phyloP scores from a whole-genome alignment of 1,140 invertebrate genomes.

The Eufriesea mexicana region DNA sequence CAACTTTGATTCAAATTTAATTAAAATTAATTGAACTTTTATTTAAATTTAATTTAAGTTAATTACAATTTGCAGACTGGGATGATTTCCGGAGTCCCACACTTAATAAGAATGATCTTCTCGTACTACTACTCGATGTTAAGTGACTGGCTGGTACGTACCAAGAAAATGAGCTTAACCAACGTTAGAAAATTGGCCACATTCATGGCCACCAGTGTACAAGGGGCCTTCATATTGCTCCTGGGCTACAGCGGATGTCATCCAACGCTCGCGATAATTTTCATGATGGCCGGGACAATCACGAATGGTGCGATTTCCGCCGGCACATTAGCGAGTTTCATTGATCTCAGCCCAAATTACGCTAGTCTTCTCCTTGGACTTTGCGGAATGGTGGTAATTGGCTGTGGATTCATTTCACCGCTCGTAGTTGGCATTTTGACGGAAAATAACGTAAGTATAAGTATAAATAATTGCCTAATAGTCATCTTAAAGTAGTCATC shows the following conservation, averaged over 20 bases:
- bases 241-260: slow-evolving; percentile 86
- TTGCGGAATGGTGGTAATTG: slow-evolving; percentile 82
- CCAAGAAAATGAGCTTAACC: slow-evolving; percentile 84
- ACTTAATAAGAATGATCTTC: slow-evolving; percentile 85
- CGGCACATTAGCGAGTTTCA: slow-evolving; percentile 85
- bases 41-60: too few species aligned
- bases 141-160: slow-evolving; percentile 85
- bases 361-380: slow-evolving; percentile 86
- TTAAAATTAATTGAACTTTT: too few species aligned
- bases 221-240: slow-evolving; percentile 84
- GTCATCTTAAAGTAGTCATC: too few species aligned
- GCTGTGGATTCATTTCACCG: slow-evolving; percentile 84
- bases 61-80: slow-evolving; percentile 84
- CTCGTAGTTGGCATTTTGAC: slow-evolving; percentile 84
- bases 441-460: slow-evolving; percentile 84
- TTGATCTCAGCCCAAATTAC: slow-evolving; percentile 88
- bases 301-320: slow-evolving; percentile 86
- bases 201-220: slow-evolving; percentile 83
- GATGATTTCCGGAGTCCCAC: slow-evolving; percentile 86
- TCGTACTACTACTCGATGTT: slow-evolving; percentile 84
- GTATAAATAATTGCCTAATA: not conserved
- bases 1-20: too few species aligned
- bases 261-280: slow-evolving; percentile 83
- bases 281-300: slow-evolving; percentile 85
- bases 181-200: slow-evolving; percentile 86